These are phyloP conservation scores for Enteromius radiatus DNA, from an alignment of 2,797 vertebrate species.

Conservation along the genomic window DNA sequence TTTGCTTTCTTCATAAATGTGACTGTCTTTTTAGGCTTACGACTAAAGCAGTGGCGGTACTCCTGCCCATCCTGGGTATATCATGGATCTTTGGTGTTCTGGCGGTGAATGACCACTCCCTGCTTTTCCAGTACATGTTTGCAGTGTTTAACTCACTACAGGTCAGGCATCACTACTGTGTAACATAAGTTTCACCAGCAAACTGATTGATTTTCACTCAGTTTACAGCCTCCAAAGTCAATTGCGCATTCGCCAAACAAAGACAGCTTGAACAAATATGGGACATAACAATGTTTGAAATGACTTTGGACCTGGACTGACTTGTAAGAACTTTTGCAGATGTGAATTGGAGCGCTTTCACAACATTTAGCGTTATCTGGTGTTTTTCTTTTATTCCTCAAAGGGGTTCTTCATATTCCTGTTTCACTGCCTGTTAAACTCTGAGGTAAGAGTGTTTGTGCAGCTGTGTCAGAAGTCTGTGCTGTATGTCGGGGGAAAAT, in stretches of 20 bases:
- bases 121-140: conserved; percentile 94
- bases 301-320: conserved; percentile 21
- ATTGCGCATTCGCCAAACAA: conserved; percentile 7
- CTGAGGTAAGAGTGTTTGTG: conserved; percentile 83
- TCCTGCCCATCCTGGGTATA: conserved; percentile 94
- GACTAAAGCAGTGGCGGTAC: conserved; percentile 92
- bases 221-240: conserved; percentile 41
- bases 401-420: conserved; percentile 99
- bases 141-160: conserved; percentile 94
- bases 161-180: conserved; percentile 70
- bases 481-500: conserved; percentile 24
- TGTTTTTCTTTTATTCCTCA: conserved; percentile 45
- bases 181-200: background rate
- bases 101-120: conserved; percentile 84
- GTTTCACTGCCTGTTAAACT: conserved; percentile 97
- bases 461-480: conserved; percentile 49
- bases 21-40: conserved; percentile 81
- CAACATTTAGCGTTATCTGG: conserved; percentile 7
- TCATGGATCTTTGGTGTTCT: conserved; percentile 96
- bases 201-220: conserved; percentile 19
- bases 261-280: conserved; percentile 15
- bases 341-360: conserved; percentile 7
- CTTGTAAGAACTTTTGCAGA: conserved; percentile 19
- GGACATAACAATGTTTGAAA: conserved; percentile 41
- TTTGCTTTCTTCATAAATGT: conserved; percentile 1